These are phyloP conservation scores for Cyanoramphus novaezelandiae DNA, from an alignment of 2,113 vertebrate species.

Conservation along the genomic window DNA sequence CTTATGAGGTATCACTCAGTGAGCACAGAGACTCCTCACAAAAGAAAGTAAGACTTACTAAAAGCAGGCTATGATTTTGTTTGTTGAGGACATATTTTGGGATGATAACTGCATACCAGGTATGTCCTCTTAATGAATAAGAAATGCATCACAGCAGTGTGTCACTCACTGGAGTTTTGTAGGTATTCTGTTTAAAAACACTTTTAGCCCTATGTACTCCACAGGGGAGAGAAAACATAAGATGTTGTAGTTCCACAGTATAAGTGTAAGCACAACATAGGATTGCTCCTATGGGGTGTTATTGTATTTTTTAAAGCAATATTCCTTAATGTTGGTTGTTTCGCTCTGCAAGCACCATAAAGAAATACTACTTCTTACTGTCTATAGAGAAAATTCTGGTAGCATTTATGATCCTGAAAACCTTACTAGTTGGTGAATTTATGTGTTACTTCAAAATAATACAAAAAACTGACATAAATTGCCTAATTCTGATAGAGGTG, in stretches of 20 bases:
- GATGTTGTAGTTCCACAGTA: neutral
- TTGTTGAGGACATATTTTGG: conserved; percentile 9
- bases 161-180: neutral
- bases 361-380: neutral
- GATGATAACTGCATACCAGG: neutral
- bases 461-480: neutral
- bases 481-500: neutral
- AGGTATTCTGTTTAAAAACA: neutral
- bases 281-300: rapidly evolving
- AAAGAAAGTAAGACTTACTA: conserved; percentile 83
- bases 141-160: neutral
- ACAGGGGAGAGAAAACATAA: neutral
- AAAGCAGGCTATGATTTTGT: conserved; percentile 27
- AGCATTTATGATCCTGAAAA: neutral
- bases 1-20: conserved; percentile 96
- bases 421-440: neutral
- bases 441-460: neutral
- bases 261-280: neutral
- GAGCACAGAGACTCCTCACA: conserved; percentile 92
- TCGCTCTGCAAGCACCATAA: neutral
- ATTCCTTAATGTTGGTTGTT: neutral
- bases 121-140: conserved; percentile 14
- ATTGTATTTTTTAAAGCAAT: neutral
- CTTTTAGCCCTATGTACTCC: neutral
- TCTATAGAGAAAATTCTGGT: neutral